Conservation (phyloP, 1,140 invertebrate species). For the Neodiprion pinetum region DNA sequence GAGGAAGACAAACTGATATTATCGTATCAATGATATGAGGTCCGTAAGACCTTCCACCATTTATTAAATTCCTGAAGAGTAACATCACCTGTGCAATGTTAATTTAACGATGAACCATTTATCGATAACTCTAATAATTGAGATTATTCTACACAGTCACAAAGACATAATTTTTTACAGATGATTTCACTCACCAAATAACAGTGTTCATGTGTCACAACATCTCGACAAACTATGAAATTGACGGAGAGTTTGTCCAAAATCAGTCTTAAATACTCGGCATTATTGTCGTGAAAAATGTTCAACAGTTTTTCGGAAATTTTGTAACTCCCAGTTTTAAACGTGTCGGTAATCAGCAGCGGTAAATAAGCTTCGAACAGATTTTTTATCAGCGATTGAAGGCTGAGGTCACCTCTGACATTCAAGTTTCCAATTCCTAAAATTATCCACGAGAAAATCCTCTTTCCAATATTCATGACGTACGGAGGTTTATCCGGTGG, state of each 20-base stretch:
- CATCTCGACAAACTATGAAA: slow-evolving; percentile 43
- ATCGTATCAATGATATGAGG: slow-evolving; percentile 44
- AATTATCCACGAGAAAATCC: slow-evolving; percentile 53
- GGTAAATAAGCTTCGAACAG: slow-evolving; percentile 55
- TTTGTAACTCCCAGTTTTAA: slow-evolving; percentile 35
- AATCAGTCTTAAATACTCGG: slow-evolving; percentile 42
- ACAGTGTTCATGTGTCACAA: slow-evolving; percentile 49
- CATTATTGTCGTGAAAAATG: slow-evolving; percentile 47
- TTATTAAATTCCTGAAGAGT: slow-evolving; percentile 47
- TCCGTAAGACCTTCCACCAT: slow-evolving; percentile 36
- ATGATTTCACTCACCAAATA: slow-evolving; percentile 43
- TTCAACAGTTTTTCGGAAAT: slow-evolving; percentile 45
- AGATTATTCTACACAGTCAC: background rate
- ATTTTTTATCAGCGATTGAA: slow-evolving; percentile 48
- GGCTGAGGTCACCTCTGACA: slow-evolving; percentile 45
- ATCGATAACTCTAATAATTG: background rate
- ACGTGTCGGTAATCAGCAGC: slow-evolving; percentile 41
- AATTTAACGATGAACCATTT: slow-evolving; percentile 14
- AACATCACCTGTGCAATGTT: slow-evolving; percentile 47
- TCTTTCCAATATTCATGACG: slow-evolving; percentile 28
- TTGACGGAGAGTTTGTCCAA: slow-evolving; percentile 45
- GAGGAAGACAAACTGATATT: slow-evolving; percentile 40
- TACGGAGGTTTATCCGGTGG: slow-evolving; percentile 36
- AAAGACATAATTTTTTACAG: no score
- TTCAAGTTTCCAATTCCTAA: slow-evolving; percentile 49